Evolutionary conservation across 2,113 vertebrate species (phyloP).

Genomic region (Istiophorus platypterus): DNA sequence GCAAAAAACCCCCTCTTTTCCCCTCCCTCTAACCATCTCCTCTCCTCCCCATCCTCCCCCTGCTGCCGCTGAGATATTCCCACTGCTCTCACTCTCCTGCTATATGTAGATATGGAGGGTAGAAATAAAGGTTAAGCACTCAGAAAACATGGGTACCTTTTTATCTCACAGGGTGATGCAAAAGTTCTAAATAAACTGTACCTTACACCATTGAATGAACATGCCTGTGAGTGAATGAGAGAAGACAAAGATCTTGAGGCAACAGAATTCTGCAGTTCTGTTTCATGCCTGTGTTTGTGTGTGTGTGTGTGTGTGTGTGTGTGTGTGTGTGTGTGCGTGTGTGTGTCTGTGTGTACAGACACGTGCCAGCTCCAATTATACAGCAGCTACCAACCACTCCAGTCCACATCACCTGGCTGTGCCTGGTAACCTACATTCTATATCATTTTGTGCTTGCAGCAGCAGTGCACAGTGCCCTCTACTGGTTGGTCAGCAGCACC

Average conservation of each 20-base stretch:
- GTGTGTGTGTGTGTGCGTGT: slow-evolving; percentile 3
- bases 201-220: background rate
- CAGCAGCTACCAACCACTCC: slow-evolving; percentile 21
- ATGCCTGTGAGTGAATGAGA: slow-evolving; percentile 6
- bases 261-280: slow-evolving; percentile 39
- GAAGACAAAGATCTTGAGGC: slow-evolving; percentile 11
- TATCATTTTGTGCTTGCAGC: background rate
- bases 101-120: slow-evolving; percentile 40
- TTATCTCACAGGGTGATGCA: background rate
- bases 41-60: slow-evolving; percentile 45
- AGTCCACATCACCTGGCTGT: slow-evolving; percentile 33
- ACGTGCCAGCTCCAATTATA: slow-evolving; percentile 29
- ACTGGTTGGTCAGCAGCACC: slow-evolving; percentile 36
- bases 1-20: slow-evolving; percentile 29
- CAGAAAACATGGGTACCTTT: background rate
- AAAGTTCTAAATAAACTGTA: background rate
- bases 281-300: slow-evolving; percentile 7
- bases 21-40: slow-evolving; percentile 31
- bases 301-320: background rate
- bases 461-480: slow-evolving; percentile 61
- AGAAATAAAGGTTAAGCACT: slow-evolving; percentile 28
- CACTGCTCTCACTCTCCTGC: slow-evolving; percentile 36
- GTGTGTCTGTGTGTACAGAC: background rate
- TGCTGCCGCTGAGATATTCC: slow-evolving; percentile 66
- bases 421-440: slow-evolving; percentile 45